Evolutionary conservation across 2,113 vertebrate genomes (phyloP).

Genomic region (Eupsittula cactorum): DNA sequence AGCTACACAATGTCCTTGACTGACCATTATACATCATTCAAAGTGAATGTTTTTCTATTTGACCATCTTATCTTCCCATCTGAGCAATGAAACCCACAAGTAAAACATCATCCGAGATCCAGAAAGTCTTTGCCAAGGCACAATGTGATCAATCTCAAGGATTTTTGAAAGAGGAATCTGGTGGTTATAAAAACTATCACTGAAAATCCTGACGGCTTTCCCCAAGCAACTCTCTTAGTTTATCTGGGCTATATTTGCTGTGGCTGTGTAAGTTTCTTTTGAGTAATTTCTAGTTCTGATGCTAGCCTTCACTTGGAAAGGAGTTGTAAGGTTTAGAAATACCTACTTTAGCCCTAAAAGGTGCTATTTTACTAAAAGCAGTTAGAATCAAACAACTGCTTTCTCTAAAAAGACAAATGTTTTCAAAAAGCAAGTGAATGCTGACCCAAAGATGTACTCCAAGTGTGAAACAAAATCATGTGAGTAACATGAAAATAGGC

Average conservation of each 20-base stretch:
- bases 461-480: neutral
- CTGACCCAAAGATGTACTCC: neutral
- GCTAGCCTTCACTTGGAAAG: neutral
- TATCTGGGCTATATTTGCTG: neutral
- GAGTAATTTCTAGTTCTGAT: neutral
- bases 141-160: neutral
- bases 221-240: neutral
- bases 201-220: neutral
- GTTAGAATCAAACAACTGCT: neutral
- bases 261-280: neutral
- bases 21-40: conserved; percentile 66
- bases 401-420: neutral
- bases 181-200: neutral
- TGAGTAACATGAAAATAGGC: conserved; percentile 7
- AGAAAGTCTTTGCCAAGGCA: conserved; percentile 20
- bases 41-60: conserved; percentile 60
- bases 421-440: neutral
- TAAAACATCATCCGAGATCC: neutral
- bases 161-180: neutral
- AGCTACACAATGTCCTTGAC: conserved; percentile 81
- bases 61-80: conserved; percentile 27
- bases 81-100: neutral
- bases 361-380: neutral
- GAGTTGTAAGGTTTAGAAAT: neutral
- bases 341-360: neutral